A percentile compares a stretch with the other conserved stretches of the same genome.
These are phyloP conservation scores for Agrochola circellaris DNA, from an alignment of 2,888 invertebrate genomes.

Conservation along the genomic window DNA sequence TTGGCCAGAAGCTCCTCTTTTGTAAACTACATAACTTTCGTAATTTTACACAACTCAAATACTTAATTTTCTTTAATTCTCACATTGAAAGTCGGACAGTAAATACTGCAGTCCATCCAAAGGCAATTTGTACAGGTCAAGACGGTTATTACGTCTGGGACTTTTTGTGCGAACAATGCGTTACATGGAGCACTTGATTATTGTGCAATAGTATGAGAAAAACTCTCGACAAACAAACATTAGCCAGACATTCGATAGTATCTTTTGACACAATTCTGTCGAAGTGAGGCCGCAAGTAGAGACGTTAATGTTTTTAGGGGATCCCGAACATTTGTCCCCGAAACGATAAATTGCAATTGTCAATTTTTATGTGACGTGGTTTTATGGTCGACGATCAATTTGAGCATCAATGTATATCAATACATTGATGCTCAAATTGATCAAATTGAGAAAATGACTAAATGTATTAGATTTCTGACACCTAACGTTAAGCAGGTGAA, in stretches of 20 bases:
- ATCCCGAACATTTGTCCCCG: too few relatives aligned
- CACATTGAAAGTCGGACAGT: background rate
- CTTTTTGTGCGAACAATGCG: slow-evolving; percentile 54
- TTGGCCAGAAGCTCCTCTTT: background rate
- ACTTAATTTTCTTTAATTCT: background rate
- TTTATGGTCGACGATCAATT: too few relatives aligned
- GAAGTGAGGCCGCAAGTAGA: background rate
- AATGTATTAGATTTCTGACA: too few relatives aligned
- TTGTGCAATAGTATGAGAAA: slow-evolving; percentile 61
- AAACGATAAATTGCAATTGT: too few relatives aligned
- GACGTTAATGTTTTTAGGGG: too few relatives aligned
- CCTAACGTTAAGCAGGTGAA: too few relatives aligned
- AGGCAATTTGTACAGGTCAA: slow-evolving; percentile 47
- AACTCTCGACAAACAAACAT: slow-evolving; percentile 43
- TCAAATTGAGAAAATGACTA: too few relatives aligned
- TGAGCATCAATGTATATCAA: too few relatives aligned
- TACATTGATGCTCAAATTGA: too few relatives aligned
- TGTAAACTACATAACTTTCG: background rate
- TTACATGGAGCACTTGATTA: slow-evolving; percentile 38
- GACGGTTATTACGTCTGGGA: slow-evolving; percentile 50
- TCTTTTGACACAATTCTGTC: slow-evolving; percentile 42
- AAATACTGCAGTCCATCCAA: slow-evolving; percentile 20
- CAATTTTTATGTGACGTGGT: too few relatives aligned
- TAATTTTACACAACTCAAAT: background rate
- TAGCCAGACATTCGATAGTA: slow-evolving; percentile 34